Base-by-base conservation (phyloP, 35 echinoderm and acorn worm genomes). In the Apostichopus japonicus region DNA sequence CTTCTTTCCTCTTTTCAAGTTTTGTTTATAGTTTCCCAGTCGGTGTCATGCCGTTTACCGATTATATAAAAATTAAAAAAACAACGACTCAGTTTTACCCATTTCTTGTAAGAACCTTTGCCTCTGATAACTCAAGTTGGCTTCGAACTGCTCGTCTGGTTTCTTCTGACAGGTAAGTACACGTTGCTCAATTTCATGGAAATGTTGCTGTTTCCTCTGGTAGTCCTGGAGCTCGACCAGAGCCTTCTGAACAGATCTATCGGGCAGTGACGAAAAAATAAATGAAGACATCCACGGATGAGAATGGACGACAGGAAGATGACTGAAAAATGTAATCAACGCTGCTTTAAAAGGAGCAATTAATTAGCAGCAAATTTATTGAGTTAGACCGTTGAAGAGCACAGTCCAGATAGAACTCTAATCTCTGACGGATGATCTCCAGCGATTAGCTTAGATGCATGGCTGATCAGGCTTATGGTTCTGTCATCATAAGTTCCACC, bases 141-240 rank as follows among this genome's bases (percentile, higher is more conserved):
- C 82, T 54, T 99, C 95, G 79, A 93, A 99, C 79, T 99, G 97
- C 10, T 95, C 93, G 22, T 99, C 97, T 56, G 95, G 73, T 52
- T 88, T 86, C 13, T 93, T 86, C 70, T 96, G 93, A 7, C 57
- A 55, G 22, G 52, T 84, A 55, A 77, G 86, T 27, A 99, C 76
- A 23, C 88, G 91, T 77, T 96, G 83, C 79, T 96, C 93, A 1
- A 94, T 79, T 16, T 95, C 83, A 9, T 96, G 92, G 25, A 99
- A 95, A 54, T 99, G 87, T 16, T 99, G 93, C 78, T 99, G 95
- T 59, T 96, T 95, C 24, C 88, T 91, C 90, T 99, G 95, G 53
- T 95, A 99, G 65, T 99, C 97, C 82, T 94, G 93, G 14, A 99
- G 77, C 72, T 99, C 97, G 4, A 95, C 86, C 79, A 99, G 78